Percentiles rank a stretch among this genome's conserved stretches.
Evolutionary conservation across 2,797 vertebrate genomes (phyloP).

Genomic region (Gallinago solitaria): DNA sequence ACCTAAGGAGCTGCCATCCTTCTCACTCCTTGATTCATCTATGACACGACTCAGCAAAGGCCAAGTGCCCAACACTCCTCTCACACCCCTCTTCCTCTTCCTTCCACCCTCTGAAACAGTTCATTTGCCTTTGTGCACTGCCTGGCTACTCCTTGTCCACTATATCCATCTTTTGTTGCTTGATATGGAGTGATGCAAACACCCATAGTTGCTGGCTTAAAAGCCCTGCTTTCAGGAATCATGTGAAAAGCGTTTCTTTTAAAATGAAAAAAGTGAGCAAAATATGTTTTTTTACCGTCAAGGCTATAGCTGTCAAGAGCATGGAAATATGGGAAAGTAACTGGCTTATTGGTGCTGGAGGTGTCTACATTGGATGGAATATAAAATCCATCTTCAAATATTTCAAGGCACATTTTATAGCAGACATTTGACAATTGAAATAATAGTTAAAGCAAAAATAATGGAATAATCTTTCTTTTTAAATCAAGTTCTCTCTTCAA

Average conservation of each 20-base stretch:
- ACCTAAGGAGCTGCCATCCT: background rate
- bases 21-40: background rate
- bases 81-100: background rate
- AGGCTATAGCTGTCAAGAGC: background rate
- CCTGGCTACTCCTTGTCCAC: background rate
- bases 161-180: background rate
- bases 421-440: conserved; percentile 5
- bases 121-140: background rate
- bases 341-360: background rate
- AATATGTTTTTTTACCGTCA: background rate
- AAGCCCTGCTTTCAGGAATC: background rate
- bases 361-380: background rate
- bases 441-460: conserved; percentile 40
- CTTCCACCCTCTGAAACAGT: background rate
- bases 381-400: conserved; percentile 8
- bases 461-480: background rate
- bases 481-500: background rate
- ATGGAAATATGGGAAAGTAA: background rate
- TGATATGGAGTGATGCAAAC: background rate
- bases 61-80: background rate
- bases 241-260: background rate
- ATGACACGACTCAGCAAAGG: background rate
- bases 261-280: background rate
- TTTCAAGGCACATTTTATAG: conserved; percentile 20
- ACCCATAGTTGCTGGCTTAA: background rate